Evolutionary conservation across 37 sponge, comb jelly and placozoan species (phyloP), one percentile per base, ranked within the genome.

Genomic region (Bolinopsis microptera): DNA sequence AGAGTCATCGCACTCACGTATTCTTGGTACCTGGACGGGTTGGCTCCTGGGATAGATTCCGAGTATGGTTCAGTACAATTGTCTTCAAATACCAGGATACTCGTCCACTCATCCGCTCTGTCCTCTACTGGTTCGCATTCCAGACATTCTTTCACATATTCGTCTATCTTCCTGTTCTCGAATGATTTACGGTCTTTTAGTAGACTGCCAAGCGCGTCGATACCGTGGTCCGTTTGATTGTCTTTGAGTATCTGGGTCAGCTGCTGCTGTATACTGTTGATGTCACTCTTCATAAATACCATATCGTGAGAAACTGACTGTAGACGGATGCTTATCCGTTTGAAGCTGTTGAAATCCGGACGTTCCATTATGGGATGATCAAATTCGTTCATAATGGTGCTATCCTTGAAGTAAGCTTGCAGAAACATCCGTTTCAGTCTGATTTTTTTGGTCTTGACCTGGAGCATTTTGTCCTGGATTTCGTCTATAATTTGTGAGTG

Each of bases 161-260:
- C 90, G 61, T 86, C 61, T n/a, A 86, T 86, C 90, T 86, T 86
- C 90, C 90, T 86, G 61, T 41, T 39, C 30, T 86, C 90, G 26
- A 86, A 86, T 0, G 61, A 41, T 8, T n/a, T 22, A 0, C 30
- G 48, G 61, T 86, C 90, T 0, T 38, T 34, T 5, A 86, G 61
- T 27, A 86, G 41, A 23, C 90, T 86, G n/a, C 31, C 36, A 8
- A 86, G 48, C 3, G 36, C 61, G 48, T 86, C 90, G 30, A 39
- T 9, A 77, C 36, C 36, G 33, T 35, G 35, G 25, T 3, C 3
- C 18, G 13, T 21, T 32, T 35, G 13, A 30, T 40, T 41, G 48
- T 86, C 90, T 5, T 26, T 39, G 61, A 86, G 90, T 13, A 86
- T 86, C 18, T 86, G 40, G 1, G 90, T 25, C 0, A 86, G 90